Conservation (phyloP, 2,888 invertebrate genomes). For the Parnassius smintheus region DNA sequence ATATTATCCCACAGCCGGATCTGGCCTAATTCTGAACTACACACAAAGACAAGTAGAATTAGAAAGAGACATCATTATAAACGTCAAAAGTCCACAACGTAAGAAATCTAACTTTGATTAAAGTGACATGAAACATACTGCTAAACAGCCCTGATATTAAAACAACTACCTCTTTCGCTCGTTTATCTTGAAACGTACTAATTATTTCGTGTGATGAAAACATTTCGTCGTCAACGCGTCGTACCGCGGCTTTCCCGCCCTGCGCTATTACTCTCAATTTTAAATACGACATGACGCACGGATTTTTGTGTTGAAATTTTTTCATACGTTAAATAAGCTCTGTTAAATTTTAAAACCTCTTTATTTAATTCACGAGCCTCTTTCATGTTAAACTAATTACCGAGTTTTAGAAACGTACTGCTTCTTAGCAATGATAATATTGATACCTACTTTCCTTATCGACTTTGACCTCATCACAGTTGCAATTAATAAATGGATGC, state of each 20-base stretch:
- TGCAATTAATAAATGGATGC: too few species aligned
- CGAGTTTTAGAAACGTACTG: too few species aligned
- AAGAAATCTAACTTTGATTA: not conserved
- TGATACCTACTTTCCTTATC: too few species aligned
- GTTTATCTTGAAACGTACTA: constrained; percentile 49
- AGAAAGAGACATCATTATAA: too few species aligned
- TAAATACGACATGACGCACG: constrained; percentile 22
- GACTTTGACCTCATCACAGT: too few species aligned
- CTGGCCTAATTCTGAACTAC: too few species aligned
- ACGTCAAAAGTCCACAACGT: too few species aligned
- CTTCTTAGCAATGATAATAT: too few species aligned
- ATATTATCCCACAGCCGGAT: too few species aligned
- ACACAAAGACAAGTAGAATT: too few species aligned
- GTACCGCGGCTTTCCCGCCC: constrained; percentile 36
- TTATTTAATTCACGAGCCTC: not conserved
- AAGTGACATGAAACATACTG: not conserved
- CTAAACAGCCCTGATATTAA: constrained; percentile 41
- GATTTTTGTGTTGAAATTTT: constrained; percentile 23
- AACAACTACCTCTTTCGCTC: constrained; percentile 34
- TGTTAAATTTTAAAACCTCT: constrained; percentile 19
- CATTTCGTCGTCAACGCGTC: constrained; percentile 43
- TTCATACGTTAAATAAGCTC: constrained; percentile 15
- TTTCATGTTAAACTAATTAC: too few species aligned
- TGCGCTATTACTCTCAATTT: constrained; percentile 30
- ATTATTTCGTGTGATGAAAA: constrained; percentile 56